Base-by-base conservation (phyloP, 2,113 vertebrate species). In the Prionailurus bengalensis region DNA sequence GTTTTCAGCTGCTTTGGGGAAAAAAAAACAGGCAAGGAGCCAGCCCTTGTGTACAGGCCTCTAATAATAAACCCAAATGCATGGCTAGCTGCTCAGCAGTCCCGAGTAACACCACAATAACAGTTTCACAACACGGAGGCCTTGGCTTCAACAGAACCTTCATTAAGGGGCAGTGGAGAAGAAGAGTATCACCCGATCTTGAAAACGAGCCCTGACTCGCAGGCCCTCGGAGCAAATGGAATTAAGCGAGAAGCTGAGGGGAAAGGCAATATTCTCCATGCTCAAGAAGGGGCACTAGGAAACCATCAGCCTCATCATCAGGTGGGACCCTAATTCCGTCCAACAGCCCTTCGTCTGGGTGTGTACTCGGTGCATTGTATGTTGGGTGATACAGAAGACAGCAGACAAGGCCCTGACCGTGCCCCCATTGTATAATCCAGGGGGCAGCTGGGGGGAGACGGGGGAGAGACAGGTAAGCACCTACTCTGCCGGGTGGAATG, bases 1-100 rank as follows among this genome's bases (percentile, higher is more conserved):
- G 83, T 96, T 97, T 98, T 97, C 88, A 91, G 91, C 89, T 87
- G 94, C 95, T 82, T 93, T 76, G 85, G 94, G 95, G 14, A 51
- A 86, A 76, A 88, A 71, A 96, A 85, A 89, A 17, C 9, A 76
- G 97, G 93, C 94, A 84, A 89, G 92, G 53, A 80, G 96, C 94
- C 94, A 97, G 85, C 73, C 73, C 79, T 84, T 33, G 55, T 81
- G 91, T 91, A 53, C 55, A 89, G 86, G 61, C 94, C 85, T 91
- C 88, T 87, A 89, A 98, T 95, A 97, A 97, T 93, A 96, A 97
- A 94, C 53, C 16, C 21, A 0, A 94, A 79, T 15, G 39, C 90
- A 87, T 14, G 92, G 79, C 89, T 14, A 73, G 74, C 39, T 92
- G 74, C 63, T 78, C 89, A 36, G 91, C 79, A 88, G 85, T 63